Conservation (phyloP, 2,113 vertebrate genomes). For the Scalopus aquaticus region DNA sequence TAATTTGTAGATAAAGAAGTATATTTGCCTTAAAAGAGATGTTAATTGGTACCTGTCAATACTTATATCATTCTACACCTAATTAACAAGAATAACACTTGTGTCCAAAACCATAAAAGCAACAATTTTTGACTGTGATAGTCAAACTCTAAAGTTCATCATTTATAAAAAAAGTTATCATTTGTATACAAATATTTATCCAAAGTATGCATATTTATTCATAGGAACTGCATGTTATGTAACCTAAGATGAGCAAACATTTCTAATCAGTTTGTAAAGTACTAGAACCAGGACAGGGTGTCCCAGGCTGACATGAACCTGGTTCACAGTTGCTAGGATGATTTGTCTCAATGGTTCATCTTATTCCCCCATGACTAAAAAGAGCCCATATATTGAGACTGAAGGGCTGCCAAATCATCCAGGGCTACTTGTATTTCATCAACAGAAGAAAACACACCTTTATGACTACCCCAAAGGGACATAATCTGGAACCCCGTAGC, state of each 20-base stretch:
- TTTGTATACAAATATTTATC: not conserved
- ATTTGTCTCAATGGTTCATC: not conserved
- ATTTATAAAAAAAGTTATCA: not conserved
- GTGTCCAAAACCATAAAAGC: constrained; percentile 28
- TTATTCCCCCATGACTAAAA: not conserved
- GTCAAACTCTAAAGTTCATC: constrained; percentile 3
- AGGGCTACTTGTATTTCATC: constrained; percentile 27
- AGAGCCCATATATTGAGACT: not conserved
- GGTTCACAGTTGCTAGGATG: constrained; percentile 26
- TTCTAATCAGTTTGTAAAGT: constrained; percentile 9
- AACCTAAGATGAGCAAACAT: constrained; percentile 37
- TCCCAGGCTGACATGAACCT: not conserved
- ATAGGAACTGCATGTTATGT: not conserved
- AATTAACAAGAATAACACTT: not conserved
- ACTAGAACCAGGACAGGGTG: constrained; percentile 44
- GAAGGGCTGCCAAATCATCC: constrained; percentile 34
- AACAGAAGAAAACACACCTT: constrained; percentile 59
- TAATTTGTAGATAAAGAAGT: constrained; percentile 25
- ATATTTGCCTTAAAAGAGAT: constrained; percentile 8
- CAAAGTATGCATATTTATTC: not conserved
- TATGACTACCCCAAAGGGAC: not conserved
- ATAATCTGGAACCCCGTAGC: constrained; percentile 19
- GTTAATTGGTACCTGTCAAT: not conserved
- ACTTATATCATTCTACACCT: constrained; percentile 9
- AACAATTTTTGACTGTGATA: constrained; percentile 26